These are phyloP conservation scores for Odontomachus brunneus DNA, from an alignment of 1,140 invertebrate genomes.

Conservation along the genomic window DNA sequence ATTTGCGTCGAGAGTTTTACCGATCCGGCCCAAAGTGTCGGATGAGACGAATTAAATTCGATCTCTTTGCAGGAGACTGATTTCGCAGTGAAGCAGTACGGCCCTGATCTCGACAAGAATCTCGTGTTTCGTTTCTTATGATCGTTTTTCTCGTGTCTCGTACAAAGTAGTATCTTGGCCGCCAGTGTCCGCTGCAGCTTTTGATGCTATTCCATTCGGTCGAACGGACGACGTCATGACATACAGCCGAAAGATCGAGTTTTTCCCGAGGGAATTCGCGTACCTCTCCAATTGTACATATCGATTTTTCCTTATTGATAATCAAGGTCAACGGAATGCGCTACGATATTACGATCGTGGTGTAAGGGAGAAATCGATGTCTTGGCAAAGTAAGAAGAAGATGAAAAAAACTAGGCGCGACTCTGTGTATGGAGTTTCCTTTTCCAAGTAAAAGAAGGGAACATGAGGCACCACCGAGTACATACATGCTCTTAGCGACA, in stretches of 20 bases:
- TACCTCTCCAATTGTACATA: constrained; percentile 35
- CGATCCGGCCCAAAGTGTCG: too few species aligned
- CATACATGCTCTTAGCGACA: too few species aligned
- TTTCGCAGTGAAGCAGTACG: not conserved
- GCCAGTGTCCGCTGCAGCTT: constrained; percentile 5
- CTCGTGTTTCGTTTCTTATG: constrained; percentile 30
- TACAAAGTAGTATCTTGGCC: not conserved
- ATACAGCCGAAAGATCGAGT: not conserved
- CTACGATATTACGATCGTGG: not conserved
- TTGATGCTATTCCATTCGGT: not conserved
- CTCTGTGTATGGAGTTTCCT: too few species aligned
- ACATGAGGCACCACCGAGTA: too few species aligned
- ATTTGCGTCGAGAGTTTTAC: too few species aligned
- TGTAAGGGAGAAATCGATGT: too few species aligned
- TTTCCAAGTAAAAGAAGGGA: too few species aligned
- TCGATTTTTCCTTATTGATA: constrained; percentile 62
- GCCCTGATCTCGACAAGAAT: constrained; percentile 36
- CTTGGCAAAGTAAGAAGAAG: too few species aligned
- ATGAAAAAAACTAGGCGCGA: too few species aligned
- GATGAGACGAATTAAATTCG: too few species aligned
- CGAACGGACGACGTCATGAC: too few species aligned
- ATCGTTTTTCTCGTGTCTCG: not conserved
- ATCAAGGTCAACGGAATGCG: constrained; percentile 37
- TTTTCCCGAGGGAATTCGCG: not conserved
- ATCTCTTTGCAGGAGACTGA: too few species aligned